A percentile compares a stretch with the other conserved stretches of the same genome.
Evolutionary conservation across 1,140 invertebrate species (phyloP).

Genomic region (Panulirus ornatus): DNA sequence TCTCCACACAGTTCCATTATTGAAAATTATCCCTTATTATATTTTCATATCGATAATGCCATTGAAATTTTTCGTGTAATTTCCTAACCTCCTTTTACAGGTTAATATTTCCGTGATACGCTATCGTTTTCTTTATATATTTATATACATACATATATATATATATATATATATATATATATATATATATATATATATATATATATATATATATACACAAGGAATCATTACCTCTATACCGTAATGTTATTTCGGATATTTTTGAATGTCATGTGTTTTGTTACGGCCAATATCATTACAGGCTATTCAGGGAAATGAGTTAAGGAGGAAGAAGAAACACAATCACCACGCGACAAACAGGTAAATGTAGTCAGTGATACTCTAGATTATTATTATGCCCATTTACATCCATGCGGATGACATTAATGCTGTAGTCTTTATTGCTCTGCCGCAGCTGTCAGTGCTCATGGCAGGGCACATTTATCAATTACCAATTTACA

Average conservation of each 20-base stretch:
- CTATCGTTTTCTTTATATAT: slow-evolving; percentile 41
- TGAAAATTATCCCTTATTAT: slow-evolving; percentile 43
- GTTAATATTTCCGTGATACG: slow-evolving; percentile 64
- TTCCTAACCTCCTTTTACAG: slow-evolving; percentile 71
- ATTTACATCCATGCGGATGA: slow-evolving; percentile 59
- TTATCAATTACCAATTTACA: slow-evolving; percentile 15
- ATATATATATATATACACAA: slow-evolving; percentile 29
- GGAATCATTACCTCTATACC: slow-evolving; percentile 40
- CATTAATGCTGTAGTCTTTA: slow-evolving; percentile 35
- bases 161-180: slow-evolving; percentile 43
- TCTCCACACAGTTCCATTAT: slow-evolving; percentile 33
- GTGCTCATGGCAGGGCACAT: slow-evolving; percentile 33
- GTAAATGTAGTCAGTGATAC: slow-evolving; percentile 73
- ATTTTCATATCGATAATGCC: slow-evolving; percentile 36
- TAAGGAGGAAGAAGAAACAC: slow-evolving; percentile 71
- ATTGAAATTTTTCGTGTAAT: slow-evolving; percentile 66
- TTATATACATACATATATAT: slow-evolving; percentile 16
- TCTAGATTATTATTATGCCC: slow-evolving; percentile 62
- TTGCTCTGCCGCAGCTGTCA: slow-evolving; percentile 27
- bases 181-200: slow-evolving; percentile 31
- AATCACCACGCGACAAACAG: slow-evolving; percentile 73
- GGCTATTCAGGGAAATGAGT: slow-evolving; percentile 71
- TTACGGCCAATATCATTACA: slow-evolving; percentile 71
- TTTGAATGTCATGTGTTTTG: slow-evolving; percentile 62
- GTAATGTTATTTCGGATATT: slow-evolving; percentile 67